Base-by-base conservation (phyloP, 2,113 vertebrate species). In the Thomomys bottae region DNA sequence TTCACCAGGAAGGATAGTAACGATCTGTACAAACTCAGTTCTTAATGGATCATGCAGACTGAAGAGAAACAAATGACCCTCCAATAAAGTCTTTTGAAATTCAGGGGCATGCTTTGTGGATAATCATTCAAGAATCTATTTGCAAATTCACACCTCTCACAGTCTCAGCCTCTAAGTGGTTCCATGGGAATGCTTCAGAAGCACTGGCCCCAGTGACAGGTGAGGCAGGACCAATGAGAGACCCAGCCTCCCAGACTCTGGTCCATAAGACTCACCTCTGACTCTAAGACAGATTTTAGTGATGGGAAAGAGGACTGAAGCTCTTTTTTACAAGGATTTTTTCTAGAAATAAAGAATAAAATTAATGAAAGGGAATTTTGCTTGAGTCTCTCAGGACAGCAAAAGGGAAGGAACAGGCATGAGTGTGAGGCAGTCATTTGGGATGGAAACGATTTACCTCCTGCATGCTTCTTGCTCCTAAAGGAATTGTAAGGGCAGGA, bases 401-500 rank as follows among this genome's bases (percentile, higher is more conserved):
- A 73, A 9, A 23, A 84, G 57, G 91, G 82, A 83, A 3, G 3
- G 88, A 28, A 71, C 70, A 82, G 28, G 30, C 3, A 6, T 38
- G 71, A 67, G 24, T 3, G 0, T 4, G 10, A 84, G 42, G 71
- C 89, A 38, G 8, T 93, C 84, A 49, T 61, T 38, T 90, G 75
- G 78, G 94, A 73, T 96, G 95, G 81, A 84, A 94, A 93, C 76
- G 67, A 76, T 89, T 73, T 32, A n/a, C 90, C 12, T 84, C 71
- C 88, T 61, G 42, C 59, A 57, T 76, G 54, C 15, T 76, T 36
- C 30, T 54, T 84, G 80, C 89, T 95, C 67, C 93, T 71, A 18
- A 64, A 95, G 79, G 76, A 95, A 91, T 93, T 95, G 17, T 88
- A 2, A 80, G 95, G 38, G 88, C 94, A 93, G 76, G 94, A 95